A percentile compares a stretch with the other conserved stretches of the same genome.
Conservation (phyloP, 2,113 vertebrate genomes). For the Rhegmatorhina hoffmannsi region DNA sequence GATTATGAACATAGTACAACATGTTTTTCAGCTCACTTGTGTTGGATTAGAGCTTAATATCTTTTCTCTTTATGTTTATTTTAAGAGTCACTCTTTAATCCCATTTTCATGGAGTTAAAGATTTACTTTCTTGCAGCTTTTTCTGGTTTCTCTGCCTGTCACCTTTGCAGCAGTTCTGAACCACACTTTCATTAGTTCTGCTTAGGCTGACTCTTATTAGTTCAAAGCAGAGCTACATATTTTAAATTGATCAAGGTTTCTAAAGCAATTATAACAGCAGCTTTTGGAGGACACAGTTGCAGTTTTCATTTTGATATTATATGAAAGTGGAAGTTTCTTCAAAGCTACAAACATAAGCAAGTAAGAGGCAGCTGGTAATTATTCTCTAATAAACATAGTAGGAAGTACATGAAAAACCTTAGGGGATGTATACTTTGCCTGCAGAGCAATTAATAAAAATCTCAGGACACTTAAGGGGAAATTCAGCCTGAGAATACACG, state of each 20-base stretch:
- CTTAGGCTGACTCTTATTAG: conserved; percentile 5
- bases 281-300: conserved; percentile 15
- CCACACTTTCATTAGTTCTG: not conserved
- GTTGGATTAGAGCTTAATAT: conserved; percentile 25
- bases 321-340: conserved; percentile 46
- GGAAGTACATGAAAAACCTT: conserved; percentile 14
- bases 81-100: conserved; percentile 24
- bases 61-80: conserved; percentile 19
- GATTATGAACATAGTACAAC: not conserved
- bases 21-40: conserved; percentile 3
- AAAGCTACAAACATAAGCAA: conserved; percentile 19
- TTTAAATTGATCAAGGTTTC: conserved; percentile 32
- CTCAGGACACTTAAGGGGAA: conserved; percentile 9
- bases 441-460: conserved; percentile 30
- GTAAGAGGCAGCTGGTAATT: conserved; percentile 35
- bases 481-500: not conserved
- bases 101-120: conserved; percentile 1
- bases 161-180: conserved; percentile 3
- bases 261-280: conserved; percentile 20
- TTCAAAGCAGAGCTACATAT: conserved; percentile 36
- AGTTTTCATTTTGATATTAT: conserved; percentile 43
- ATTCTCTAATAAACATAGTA: conserved; percentile 58
- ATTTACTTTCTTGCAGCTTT: not conserved
- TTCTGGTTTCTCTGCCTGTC: not conserved
- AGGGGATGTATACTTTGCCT: not conserved